phyloP scores from a whole-genome alignment of 1,140 invertebrate genomes.

The Branchinecta lindahli region DNA sequence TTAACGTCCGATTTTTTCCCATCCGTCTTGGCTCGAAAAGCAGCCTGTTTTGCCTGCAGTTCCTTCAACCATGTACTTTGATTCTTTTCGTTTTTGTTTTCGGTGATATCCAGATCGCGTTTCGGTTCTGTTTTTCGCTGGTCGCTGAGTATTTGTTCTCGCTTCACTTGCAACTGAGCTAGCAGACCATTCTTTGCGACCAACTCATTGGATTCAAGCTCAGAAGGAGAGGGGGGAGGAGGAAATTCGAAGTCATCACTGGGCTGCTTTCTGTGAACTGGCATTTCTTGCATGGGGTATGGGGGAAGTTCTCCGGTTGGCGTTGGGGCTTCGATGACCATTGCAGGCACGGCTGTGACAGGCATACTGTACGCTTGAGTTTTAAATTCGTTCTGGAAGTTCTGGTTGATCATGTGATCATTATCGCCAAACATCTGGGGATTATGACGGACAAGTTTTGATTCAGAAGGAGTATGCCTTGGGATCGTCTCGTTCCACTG shows the following conservation, averaged over 20 bases:
- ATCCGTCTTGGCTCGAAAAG: constrained; percentile 22
- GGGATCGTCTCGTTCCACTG: no score
- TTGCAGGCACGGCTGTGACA: not conserved
- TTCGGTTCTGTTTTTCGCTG: constrained; percentile 22
- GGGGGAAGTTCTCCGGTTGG: constrained; percentile 36
- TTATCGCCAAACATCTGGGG: not conserved
- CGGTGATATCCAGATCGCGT: constrained; percentile 21
- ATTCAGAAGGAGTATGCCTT: not conserved
- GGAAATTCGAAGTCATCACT: constrained; percentile 62
- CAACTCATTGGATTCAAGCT: constrained; percentile 30
- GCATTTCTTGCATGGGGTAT: constrained; percentile 56
- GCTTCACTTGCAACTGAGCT: constrained; percentile 55
- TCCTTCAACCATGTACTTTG: constrained; percentile 52
- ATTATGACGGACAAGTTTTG: not conserved
- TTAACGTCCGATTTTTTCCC: constrained; percentile 15
- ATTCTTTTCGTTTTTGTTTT: constrained; percentile 1
- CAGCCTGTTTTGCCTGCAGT: constrained; percentile 41
- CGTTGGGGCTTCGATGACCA: constrained; percentile 14
- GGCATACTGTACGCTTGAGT: not conserved
- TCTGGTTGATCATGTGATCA: not conserved
- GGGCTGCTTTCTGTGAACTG: constrained; percentile 60
- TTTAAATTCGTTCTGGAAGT: not conserved
- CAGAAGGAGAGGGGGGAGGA: constrained; percentile 60
- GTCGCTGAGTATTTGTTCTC: constrained; percentile 44
- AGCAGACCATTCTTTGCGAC: constrained; percentile 38